A percentile compares a stretch with the other conserved stretches of the same genome.
These are phyloP conservation scores for Probaryconus sp. DNA, from an alignment of 1,140 invertebrate genomes.

Conservation along the genomic window DNA sequence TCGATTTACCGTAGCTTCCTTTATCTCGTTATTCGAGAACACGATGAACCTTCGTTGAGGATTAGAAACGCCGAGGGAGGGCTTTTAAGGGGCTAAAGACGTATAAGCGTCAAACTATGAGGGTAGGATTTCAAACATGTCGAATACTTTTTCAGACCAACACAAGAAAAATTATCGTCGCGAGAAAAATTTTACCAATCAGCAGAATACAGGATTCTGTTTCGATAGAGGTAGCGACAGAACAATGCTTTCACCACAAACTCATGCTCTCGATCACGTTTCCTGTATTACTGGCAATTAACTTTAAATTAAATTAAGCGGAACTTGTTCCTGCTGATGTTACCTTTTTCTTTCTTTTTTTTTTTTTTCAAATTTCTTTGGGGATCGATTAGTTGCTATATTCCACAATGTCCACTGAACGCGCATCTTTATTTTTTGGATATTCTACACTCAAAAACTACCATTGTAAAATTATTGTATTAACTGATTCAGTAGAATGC, in stretches of 20 bases:
- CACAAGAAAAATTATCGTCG: constrained; percentile 22
- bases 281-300: background rate
- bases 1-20: constrained; percentile 41
- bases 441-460: too few relatives aligned
- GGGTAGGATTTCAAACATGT: constrained; percentile 48
- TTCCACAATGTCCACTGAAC: too few relatives aligned
- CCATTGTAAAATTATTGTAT: too few relatives aligned
- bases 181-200: constrained; percentile 23
- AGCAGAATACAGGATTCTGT: constrained; percentile 4
- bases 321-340: too few relatives aligned
- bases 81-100: constrained; percentile 21
- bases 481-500: too few relatives aligned
- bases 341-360: background rate
- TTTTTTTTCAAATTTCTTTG: too few relatives aligned
- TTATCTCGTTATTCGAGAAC: constrained; percentile 49
- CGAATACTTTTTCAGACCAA: constrained; percentile 16
- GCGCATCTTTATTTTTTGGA: too few relatives aligned
- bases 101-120: constrained; percentile 34
- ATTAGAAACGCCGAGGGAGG: constrained; percentile 32
- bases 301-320: background rate
- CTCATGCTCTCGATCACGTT: background rate
- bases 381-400: constrained; percentile 8
- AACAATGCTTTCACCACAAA: background rate
- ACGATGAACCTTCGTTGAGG: constrained; percentile 26
- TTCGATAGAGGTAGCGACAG: background rate